Evolutionary conservation across 2,113 vertebrate genomes (phyloP).

Genomic region (Alligator mississippiensis): DNA sequence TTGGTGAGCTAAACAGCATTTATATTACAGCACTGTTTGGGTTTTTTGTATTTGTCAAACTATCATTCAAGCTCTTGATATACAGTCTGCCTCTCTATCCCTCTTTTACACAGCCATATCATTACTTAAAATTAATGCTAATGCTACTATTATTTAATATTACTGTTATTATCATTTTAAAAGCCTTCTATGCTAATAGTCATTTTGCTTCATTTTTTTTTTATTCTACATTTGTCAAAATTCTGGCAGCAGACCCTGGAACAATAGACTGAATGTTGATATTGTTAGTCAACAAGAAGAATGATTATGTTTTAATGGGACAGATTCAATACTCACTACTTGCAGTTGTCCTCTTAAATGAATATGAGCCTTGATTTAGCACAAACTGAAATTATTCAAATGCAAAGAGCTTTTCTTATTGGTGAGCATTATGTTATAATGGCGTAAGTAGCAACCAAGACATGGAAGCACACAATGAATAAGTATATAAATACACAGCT

Average conservation of each 20-base stretch:
- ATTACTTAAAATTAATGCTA: constrained; percentile 52
- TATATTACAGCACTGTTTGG: constrained; percentile 14
- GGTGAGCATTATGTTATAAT: constrained; percentile 18
- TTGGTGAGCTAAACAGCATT: constrained; percentile 45
- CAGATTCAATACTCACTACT: neutral
- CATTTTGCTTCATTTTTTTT: constrained; percentile 21
- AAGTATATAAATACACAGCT: neutral
- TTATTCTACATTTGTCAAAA: constrained; percentile 41
- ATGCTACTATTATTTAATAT: neutral
- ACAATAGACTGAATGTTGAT: constrained; percentile 45
- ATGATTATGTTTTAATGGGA: constrained; percentile 53
- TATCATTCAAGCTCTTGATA: constrained; percentile 31
- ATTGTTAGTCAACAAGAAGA: constrained; percentile 57
- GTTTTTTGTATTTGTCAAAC: constrained; percentile 31
- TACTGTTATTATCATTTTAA: constrained; percentile 38
- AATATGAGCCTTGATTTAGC: constrained; percentile 45
- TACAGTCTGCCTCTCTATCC: neutral
- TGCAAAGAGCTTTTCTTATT: constrained; percentile 1
- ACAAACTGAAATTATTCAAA: constrained; percentile 37
- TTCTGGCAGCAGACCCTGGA: constrained; percentile 18
- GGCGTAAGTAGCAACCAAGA: neutral
- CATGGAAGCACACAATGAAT: neutral
- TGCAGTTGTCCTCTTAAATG: constrained; percentile 47
- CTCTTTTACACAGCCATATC: neutral
- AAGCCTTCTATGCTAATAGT: constrained; percentile 44